Percentiles rank a stretch among this genome's conserved stretches.
phyloP scores from a whole-genome alignment of 2,113 vertebrate genomes.

The Pipra filicauda region DNA sequence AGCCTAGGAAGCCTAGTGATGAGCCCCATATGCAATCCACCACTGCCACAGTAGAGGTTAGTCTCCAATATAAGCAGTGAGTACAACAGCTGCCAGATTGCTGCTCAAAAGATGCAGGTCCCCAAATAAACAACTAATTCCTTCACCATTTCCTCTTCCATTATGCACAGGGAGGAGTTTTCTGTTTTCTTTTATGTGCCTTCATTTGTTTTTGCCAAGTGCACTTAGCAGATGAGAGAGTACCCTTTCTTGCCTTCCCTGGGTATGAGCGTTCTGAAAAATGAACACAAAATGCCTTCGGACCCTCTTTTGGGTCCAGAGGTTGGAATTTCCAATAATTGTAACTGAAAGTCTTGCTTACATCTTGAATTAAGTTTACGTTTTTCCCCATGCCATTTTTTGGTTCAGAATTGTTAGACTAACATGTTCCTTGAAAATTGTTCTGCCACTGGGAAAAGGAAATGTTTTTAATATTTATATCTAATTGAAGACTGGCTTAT shows the following conservation, averaged over 20 bases:
- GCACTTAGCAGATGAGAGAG: neutral
- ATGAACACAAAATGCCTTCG: neutral
- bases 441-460: neutral
- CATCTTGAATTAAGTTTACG: neutral
- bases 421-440: neutral
- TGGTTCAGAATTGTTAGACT: neutral
- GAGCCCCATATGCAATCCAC: neutral
- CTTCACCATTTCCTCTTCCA: slow-evolving; percentile 3
- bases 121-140: neutral
- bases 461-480: slow-evolving; percentile 35
- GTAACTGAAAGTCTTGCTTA: neutral
- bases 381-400: neutral
- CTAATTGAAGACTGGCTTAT: slow-evolving; percentile 7
- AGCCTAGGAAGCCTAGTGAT: neutral
- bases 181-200: neutral
- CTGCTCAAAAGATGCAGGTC: neutral
- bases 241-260: neutral
- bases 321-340: neutral
- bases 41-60: neutral
- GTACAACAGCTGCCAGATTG: neutral
- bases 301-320: neutral
- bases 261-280: neutral
- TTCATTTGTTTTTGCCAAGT: slow-evolving; percentile 34
- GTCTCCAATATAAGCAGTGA: neutral
- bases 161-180: neutral